A percentile compares a stretch with the other conserved stretches of the same genome.
These are phyloP conservation scores for Stigmatopora nigra DNA, from an alignment of 2,113 vertebrate genomes.

Conservation along the genomic window DNA sequence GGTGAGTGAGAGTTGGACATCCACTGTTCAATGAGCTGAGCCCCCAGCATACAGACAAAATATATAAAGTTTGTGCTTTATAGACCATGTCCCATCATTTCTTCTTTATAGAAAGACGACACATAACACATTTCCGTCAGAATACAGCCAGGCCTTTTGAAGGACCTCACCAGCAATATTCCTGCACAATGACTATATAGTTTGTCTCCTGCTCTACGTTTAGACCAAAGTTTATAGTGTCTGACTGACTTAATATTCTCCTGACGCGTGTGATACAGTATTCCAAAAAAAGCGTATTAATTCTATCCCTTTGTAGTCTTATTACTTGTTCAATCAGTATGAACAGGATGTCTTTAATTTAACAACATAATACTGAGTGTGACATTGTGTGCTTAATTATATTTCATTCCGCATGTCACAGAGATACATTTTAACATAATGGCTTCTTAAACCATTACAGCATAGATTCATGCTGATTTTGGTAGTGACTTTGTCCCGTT, in stretches of 20 bases:
- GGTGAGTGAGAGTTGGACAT: slow-evolving; percentile 30
- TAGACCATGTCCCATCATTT: slow-evolving; percentile 59
- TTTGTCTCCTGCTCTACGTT: slow-evolving; percentile 34
- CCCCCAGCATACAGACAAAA: slow-evolving; percentile 46
- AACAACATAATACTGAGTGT: slow-evolving; percentile 7
- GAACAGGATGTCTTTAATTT: slow-evolving; percentile 19
- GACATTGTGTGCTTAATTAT: slow-evolving; percentile 21
- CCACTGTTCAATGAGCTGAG: slow-evolving; percentile 36
- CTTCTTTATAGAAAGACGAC: slow-evolving; percentile 42
- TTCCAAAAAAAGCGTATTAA: slow-evolving; percentile 12
- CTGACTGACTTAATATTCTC: slow-evolving; percentile 26
- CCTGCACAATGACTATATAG: slow-evolving; percentile 24
- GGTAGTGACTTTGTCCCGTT: background rate
- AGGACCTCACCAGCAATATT: slow-evolving; percentile 40
- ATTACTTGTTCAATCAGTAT: slow-evolving; percentile 1
- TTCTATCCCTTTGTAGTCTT: background rate
- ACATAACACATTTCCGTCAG: slow-evolving; percentile 45
- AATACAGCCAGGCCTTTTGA: slow-evolving; percentile 47
- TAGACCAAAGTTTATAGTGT: slow-evolving; percentile 37
- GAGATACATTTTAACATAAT: slow-evolving; percentile 30
- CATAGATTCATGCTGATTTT: slow-evolving; percentile 5
- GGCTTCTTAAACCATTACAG: slow-evolving; percentile 23
- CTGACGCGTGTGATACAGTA: slow-evolving; percentile 4
- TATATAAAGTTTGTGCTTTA: slow-evolving; percentile 47
- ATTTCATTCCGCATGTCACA: slow-evolving; percentile 24